Evolutionary conservation across 1,140 invertebrate species (phyloP).

Genomic region (Drosophila bocqueti): DNA sequence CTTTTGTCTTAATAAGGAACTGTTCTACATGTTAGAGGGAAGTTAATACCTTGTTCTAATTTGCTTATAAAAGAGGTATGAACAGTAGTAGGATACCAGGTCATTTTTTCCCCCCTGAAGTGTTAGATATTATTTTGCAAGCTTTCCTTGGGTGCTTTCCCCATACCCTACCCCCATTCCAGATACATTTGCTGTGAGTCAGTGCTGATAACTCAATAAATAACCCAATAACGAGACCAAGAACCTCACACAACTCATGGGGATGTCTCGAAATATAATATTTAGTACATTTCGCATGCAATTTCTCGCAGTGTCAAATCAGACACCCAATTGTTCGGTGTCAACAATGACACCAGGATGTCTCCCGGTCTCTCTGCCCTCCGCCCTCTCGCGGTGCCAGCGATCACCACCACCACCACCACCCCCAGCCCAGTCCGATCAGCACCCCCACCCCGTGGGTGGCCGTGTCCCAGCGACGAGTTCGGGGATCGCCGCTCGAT

Average conservation of each 20-base stretch:
- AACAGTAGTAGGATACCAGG: no score
- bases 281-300: background rate
- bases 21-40: no score
- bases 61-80: no score
- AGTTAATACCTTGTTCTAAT: no score
- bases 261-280: constrained; percentile 1
- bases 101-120: background rate
- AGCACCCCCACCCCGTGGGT: background rate
- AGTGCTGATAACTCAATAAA: background rate
- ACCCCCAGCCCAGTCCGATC: background rate
- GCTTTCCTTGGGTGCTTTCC: background rate
- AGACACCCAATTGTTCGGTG: constrained; percentile 10
- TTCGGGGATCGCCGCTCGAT: constrained; percentile 3
- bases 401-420: no score
- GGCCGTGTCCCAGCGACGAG: constrained; percentile 10
- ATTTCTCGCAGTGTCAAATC: constrained; percentile 5
- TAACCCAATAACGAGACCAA: background rate
- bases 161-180: background rate
- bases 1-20: no score
- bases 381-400: background rate
- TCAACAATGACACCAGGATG: constrained; percentile 14
- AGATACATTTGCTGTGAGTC: background rate
- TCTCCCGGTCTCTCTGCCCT: background rate
- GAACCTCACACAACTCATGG: background rate
- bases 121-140: background rate